A percentile compares a stretch with the other conserved stretches of the same genome.
phyloP scores from a whole-genome alignment of 2,113 vertebrate species.

The Laterallus jamaicensis region DNA sequence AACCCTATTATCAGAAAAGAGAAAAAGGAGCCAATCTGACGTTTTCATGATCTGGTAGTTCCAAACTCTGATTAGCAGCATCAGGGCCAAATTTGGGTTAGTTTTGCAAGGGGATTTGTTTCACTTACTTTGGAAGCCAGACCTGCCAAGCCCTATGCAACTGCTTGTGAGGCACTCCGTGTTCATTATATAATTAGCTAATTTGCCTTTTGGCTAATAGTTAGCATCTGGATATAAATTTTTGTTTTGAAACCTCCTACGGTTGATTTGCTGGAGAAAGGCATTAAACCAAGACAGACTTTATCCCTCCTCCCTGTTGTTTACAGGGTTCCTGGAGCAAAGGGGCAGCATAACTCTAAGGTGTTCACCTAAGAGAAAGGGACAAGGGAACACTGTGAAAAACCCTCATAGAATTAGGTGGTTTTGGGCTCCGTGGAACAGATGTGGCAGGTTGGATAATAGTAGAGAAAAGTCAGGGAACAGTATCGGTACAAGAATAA shows the following conservation, averaged over 20 bases:
- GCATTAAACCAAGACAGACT: neutral
- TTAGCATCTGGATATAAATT: constrained; percentile 50
- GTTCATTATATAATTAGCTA: constrained; percentile 46
- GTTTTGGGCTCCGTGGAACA: neutral
- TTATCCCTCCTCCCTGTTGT: neutral
- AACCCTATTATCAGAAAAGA: neutral
- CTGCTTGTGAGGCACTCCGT: neutral
- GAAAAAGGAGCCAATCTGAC: neutral
- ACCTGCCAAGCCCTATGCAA: constrained; percentile 22
- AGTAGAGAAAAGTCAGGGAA: neutral
- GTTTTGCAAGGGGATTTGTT: neutral
- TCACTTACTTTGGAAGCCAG: constrained; percentile 1
- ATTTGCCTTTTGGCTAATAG: constrained; percentile 49
- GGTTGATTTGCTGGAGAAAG: constrained; percentile 22
- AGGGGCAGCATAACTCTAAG: neutral
- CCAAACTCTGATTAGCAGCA: neutral
- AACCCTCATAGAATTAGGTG: neutral
- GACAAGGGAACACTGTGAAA: neutral
- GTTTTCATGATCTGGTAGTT: neutral
- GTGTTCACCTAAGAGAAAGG: neutral
- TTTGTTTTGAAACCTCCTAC: constrained; percentile 15
- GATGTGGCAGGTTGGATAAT: neutral
- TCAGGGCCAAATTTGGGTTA: neutral
- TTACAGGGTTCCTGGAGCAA: neutral
- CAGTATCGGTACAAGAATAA: neutral